Base-by-base conservation (phyloP, 2,888 invertebrate genomes). In the Agrypnus murinus region DNA sequence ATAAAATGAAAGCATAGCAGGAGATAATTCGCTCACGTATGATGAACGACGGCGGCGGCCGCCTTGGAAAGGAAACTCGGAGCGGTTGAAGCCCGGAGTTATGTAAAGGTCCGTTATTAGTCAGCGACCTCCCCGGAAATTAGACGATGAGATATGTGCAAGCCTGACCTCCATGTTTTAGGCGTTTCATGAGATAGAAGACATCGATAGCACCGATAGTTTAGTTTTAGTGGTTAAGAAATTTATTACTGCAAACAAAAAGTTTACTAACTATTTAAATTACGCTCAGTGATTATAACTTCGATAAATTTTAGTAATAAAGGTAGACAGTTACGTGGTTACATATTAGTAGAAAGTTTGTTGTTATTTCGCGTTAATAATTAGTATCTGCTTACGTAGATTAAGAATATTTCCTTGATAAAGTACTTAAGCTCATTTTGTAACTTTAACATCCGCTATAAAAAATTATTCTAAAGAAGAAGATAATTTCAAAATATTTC, bases 101-200 rank as follows among this genome's bases (percentile, higher is more conserved):
- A 79, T 79, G 78, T 77, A 77, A 78, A 76, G 78, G 77, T 71
- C 75, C 73, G 79, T 80, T 80, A 79, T 80, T 80, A 80, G 79
- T 80, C 78, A 79, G 77, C 75, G 77, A 76, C 78, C 77, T 75
- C 70, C 73, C 79, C 80, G 80, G 80, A 80, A 80, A 80, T 80
- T 80, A 80, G 79, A 80, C 77, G 77, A 76, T 78, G 79, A 80
- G 79, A 80, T 80, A 80, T 80, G 80, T 79, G 78, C 74, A 75
- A 72, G 72, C 74, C 71, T 75, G 75, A 74, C 75, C 76, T 76
- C 75, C 75, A 75, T 75, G 76, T 77, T 77, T 77, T 76, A 76
- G 75, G 71, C 74, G 69, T 69, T 63, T 59, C 72, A 62, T 70
- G 74, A 77, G 77, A 77, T 77, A 71, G 75, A 76, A 77, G 75